These are phyloP conservation scores for Gouania willdenowi DNA, from an alignment of 2,797 vertebrate species.

Conservation along the genomic window DNA sequence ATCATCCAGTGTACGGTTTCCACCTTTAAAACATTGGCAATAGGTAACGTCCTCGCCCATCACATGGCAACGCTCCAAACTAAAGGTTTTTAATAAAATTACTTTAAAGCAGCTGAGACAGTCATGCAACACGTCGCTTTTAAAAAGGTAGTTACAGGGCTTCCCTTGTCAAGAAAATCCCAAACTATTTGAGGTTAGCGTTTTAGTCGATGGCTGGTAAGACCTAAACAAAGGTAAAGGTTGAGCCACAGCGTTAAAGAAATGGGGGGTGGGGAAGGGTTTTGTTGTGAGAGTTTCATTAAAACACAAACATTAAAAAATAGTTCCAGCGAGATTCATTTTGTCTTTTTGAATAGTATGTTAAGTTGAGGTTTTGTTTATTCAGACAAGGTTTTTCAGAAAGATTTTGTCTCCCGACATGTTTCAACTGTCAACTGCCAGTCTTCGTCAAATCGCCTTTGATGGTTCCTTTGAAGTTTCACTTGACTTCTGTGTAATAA, in stretches of 20 bases:
- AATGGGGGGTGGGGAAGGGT: constrained; percentile 24
- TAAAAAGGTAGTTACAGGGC: constrained; percentile 23
- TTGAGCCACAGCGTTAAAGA: constrained; percentile 9
- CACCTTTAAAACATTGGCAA: constrained; percentile 55
- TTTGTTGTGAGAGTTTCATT: too few species aligned
- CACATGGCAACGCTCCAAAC: constrained; percentile 53
- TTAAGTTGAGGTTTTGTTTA: too few species aligned
- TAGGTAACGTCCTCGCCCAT: constrained; percentile 21
- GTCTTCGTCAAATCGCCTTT: too few species aligned
- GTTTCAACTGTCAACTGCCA: too few species aligned
- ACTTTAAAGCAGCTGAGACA: constrained; percentile 69
- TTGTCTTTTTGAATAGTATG: too few species aligned
- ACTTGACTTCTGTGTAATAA: too few species aligned
- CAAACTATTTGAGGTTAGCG: constrained; percentile 20
- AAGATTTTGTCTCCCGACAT: too few species aligned
- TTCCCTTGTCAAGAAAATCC: constrained; percentile 21
- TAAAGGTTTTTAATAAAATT: constrained; percentile 39
- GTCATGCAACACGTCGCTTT: constrained; percentile 65
- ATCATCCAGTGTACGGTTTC: constrained; percentile 66
- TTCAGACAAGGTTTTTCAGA: too few species aligned
- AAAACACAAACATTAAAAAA: constrained; percentile 9
- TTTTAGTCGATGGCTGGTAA: constrained; percentile 42
- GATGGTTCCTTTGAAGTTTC: too few species aligned
- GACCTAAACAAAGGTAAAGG: constrained; percentile 27
- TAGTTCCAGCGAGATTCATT: constrained; percentile 27